These are phyloP conservation scores for Clarias gariepinus DNA, from an alignment of 2,113 vertebrate genomes.

Conservation along the genomic window DNA sequence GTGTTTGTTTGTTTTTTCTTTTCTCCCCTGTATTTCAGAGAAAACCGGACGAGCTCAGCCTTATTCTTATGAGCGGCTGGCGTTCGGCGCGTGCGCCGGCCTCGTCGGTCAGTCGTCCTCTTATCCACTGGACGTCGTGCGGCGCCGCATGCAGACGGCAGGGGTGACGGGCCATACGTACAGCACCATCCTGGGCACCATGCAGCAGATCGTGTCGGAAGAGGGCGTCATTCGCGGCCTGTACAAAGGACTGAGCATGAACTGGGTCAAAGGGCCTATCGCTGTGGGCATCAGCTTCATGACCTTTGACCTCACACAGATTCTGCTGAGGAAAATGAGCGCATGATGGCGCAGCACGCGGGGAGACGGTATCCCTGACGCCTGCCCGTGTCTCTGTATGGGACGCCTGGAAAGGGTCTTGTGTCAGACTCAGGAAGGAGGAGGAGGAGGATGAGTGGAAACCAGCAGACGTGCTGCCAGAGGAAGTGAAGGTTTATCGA, in stretches of 20 bases:
- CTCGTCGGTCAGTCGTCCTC: constrained; percentile 92
- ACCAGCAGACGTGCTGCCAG: constrained; percentile 17
- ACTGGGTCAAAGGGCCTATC: constrained; percentile 98
- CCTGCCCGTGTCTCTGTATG: background rate
- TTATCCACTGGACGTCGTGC: constrained; percentile 95
- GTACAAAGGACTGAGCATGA: constrained; percentile 99
- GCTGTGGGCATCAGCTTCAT: constrained; percentile 98
- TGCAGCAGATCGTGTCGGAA: constrained; percentile 82
- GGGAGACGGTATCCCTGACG: background rate
- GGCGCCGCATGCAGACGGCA: constrained; percentile 95
- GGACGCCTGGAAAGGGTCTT: background rate
- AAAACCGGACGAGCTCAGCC: constrained; percentile 81
- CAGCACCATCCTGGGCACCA: constrained; percentile 82
- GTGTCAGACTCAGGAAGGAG: background rate
- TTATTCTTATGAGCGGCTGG: constrained; percentile 83
- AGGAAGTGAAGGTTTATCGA: background rate
- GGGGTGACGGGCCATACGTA: constrained; percentile 87
- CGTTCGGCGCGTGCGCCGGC: constrained; percentile 92
- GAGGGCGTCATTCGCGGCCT: constrained; percentile 86
- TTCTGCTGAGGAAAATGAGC: constrained; percentile 78
- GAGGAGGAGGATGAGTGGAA: background rate
- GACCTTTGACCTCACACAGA: constrained; percentile 95
- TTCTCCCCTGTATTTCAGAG: constrained; percentile 67
- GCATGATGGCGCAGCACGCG: constrained; percentile 57
- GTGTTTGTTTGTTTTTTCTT: no score